phyloP scores from a whole-genome alignment of 2,888 invertebrate species.

The Lasioglossum lativentre region DNA sequence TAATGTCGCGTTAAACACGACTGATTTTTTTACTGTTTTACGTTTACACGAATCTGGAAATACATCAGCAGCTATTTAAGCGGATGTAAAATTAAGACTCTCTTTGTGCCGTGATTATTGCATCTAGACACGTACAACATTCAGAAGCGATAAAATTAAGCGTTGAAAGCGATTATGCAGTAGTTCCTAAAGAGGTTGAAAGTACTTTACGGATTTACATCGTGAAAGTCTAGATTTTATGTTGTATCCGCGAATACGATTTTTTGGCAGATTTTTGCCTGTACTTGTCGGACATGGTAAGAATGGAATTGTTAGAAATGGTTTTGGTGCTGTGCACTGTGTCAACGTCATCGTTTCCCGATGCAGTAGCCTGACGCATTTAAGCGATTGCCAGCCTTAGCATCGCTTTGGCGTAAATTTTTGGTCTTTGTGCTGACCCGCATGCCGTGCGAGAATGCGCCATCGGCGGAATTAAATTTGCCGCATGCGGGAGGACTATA shows the following conservation, averaged over 20 bases:
- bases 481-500: conserved; percentile 26
- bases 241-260: neutral
- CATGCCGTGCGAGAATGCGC: conserved; percentile 36
- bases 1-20: neutral
- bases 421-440: conserved; percentile 25
- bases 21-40: neutral
- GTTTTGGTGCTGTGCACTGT: neutral
- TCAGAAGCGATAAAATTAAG: neutral
- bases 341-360: neutral
- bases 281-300: neutral
- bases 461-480: conserved; percentile 25
- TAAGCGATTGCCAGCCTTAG: neutral
- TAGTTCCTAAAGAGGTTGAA: neutral
- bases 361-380: neutral
- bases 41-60: neutral
- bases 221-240: neutral
- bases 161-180: neutral
- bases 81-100: neutral
- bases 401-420: conserved; percentile 5
- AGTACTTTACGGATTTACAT: neutral
- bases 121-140: neutral
- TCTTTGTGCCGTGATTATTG: neutral
- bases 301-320: neutral
- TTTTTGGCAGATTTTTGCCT: neutral
- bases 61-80: neutral